Evolutionary conservation across 1,140 invertebrate genomes (phyloP), one percentile per base, ranked within the genome.

Genomic region (Heliconius hewitsoni): DNA sequence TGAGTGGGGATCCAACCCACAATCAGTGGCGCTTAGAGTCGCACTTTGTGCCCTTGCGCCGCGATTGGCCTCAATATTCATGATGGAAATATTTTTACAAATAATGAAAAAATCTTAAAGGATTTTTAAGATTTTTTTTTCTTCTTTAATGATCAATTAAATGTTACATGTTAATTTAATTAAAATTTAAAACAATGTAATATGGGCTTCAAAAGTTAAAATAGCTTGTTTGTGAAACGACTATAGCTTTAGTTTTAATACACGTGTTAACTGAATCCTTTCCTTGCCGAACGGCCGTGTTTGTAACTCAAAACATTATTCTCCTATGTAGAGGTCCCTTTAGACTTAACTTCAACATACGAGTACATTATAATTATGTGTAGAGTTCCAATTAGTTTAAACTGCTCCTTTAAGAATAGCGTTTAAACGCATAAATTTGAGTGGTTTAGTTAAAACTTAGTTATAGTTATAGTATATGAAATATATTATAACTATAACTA

Each of bases 241-340:
- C 60, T 74, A 39, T n/a, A n/a, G 16, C 42, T 39, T 30, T 57
- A 57, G 19, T 74, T 75, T 30, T 42, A 75, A 66, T 66, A 37
- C 27, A 18, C 57, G 34, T 75, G 74, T 75, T 60, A 78, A 34
- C 70, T 77, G 23, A 73, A 78, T 71, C 50, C 70, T 66, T 78
- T 73, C 72, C 66, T 60, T 78, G 77, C 16, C 39, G 34, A 39
- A 57, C 52, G 52, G 46, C 72, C 72, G 73, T 66, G 77, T 66
- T 78, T 78, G 57, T 78, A 78, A 78, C 57, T 37, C 57, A 60
- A 78, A 70, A 78, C 57, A 39, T 66, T 57, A 37, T 74, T 74
- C 74, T 39, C 37, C 13, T 70, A 37, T 55, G n/a, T 42, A 73
- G 50, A 19, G n/a, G 50, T 55, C 71, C 76, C 71, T 78, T 3